These are phyloP conservation scores for Ochotona curzoniae DNA, from an alignment of 2,113 vertebrate genomes.

Conservation along the genomic window DNA sequence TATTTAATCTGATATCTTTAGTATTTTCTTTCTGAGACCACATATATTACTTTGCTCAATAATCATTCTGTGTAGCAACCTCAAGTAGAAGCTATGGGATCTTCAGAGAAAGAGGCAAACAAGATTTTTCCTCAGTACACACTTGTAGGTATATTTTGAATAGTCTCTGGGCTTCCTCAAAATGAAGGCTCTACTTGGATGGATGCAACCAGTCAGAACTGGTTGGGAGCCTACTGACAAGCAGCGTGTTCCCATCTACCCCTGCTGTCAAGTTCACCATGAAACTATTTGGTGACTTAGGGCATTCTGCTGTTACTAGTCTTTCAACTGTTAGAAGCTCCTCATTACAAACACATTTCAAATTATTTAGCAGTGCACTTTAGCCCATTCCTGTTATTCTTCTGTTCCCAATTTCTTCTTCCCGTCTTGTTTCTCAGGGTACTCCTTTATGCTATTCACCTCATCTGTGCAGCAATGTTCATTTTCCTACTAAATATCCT, in stretches of 20 bases:
- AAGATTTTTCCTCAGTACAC: background rate
- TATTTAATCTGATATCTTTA: constrained; percentile 24
- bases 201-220: background rate
- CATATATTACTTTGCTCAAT: background rate
- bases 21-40: constrained; percentile 27
- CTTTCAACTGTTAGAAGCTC: background rate
- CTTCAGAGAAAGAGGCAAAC: background rate
- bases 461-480: background rate
- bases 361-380: background rate
- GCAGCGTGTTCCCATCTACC: background rate
- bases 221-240: background rate
- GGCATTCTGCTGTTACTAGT: background rate
- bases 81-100: constrained; percentile 5
- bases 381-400: background rate
- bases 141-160: background rate
- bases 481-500: background rate
- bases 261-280: background rate
- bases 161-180: background rate
- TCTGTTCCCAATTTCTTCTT: background rate
- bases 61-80: background rate
- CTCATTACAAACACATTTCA: background rate
- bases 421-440: background rate
- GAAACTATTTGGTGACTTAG: background rate
- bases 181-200: background rate
- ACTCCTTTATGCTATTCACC: constrained; percentile 1